A percentile compares a stretch with the other conserved stretches of the same genome.
phyloP scores from a whole-genome alignment of 2,113 vertebrate genomes.

The Macaca nemestrina region DNA sequence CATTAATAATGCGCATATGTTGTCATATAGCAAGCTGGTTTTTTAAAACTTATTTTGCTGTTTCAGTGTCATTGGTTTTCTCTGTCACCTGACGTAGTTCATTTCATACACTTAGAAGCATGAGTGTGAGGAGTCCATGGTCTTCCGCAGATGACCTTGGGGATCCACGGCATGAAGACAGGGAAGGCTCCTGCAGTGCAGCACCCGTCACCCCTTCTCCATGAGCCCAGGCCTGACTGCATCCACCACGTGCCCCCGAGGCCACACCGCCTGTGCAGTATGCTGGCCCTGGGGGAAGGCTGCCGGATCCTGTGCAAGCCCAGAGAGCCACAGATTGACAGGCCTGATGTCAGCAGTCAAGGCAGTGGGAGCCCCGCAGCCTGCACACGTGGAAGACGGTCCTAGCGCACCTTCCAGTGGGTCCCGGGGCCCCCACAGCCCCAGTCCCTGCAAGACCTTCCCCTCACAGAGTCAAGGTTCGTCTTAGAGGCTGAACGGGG shows the following conservation, averaged over 20 bases:
- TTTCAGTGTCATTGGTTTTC: not conserved
- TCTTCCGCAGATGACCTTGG: not conserved
- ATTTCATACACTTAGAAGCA: not conserved
- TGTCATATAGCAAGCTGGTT: not conserved
- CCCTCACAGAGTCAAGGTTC: not conserved
- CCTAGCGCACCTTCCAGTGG: not conserved
- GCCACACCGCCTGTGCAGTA: fast-evolving
- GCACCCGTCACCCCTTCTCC: fast-evolving
- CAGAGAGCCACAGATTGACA: not conserved
- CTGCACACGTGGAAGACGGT: not conserved
- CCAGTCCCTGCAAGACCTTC: no score
- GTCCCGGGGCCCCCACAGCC: fast-evolving
- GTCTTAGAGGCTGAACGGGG: not conserved
- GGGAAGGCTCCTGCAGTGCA: not conserved
- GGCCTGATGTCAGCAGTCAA: not conserved
- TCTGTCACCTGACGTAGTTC: not conserved
- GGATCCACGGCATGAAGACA: no score
- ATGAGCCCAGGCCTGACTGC: not conserved
- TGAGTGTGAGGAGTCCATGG: not conserved
- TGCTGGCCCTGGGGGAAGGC: not conserved
- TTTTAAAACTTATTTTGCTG: not conserved
- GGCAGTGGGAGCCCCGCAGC: not conserved
- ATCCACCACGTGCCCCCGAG: not conserved
- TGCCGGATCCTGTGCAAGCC: not conserved
- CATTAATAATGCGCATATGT: not conserved